Base-by-base conservation (phyloP, 1,140 invertebrate species). In the Trichonephila clavata region DNA sequence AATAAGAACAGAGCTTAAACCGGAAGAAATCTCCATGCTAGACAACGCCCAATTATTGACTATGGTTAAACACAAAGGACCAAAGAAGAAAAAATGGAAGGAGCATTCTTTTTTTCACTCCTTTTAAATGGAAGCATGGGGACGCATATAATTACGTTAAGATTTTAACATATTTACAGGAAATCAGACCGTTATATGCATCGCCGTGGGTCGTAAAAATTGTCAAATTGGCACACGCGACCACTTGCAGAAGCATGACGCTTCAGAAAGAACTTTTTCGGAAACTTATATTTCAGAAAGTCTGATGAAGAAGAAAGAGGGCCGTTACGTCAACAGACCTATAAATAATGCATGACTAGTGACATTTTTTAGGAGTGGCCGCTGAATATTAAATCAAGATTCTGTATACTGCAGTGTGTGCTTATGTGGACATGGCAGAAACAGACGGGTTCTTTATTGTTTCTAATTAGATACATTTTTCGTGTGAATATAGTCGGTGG, bases 41-140 rank as follows among this genome's bases (percentile, higher is more conserved):
- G 83, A 59, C 83, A 84, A 84, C 83, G 83, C 83, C 83, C 39
- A 84, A 60, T 84, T 84, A 84, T 84, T 84, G 83, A 84, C 83
- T 77, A 27, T 77, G 71, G 71, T 77, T 27, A 77, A 77, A 50
- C 50, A 50, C 50, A 50, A 50, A 32, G 18, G 14, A 39, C 27
- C 27, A 8, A 71, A 77, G 71, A 32, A 32, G 4, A 77, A 39
- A 77, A 27, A 32, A 39, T 39, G 32, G 24, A 71, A 16, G 27
- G 71, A 14, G 71, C n/a, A 32, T 32, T n/a, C 50, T 24, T 84
- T 59, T 59, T 43, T 21, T 32, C 32, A 83, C 16, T 7, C 39
- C 16, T 39, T 81, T 39, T 14, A 83, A 16, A 13, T 24, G n/a
- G 3, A 21, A 13, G 10, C 24, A 27, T 39, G 18, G 13, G 16